Evolutionary conservation across 1,140 invertebrate species (phyloP).

Genomic region (Anastatus disparis): DNA sequence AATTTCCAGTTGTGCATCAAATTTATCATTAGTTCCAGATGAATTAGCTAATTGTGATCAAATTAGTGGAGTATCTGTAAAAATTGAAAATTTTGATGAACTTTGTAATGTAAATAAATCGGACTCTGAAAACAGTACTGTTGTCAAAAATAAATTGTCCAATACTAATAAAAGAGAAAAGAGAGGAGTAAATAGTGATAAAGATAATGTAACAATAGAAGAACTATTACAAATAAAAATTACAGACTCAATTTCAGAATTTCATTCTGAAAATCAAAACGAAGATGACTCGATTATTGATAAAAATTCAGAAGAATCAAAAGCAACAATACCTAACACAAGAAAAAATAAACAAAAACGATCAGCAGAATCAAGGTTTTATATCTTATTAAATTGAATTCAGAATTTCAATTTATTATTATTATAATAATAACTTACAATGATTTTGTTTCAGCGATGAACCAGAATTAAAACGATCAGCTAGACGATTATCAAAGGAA

Average conservation of each 20-base stretch:
- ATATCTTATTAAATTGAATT: constrained; percentile 30
- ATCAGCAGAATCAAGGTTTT: constrained; percentile 48
- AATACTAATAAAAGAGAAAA: constrained; percentile 27
- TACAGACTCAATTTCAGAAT: not conserved
- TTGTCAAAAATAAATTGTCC: constrained; percentile 37
- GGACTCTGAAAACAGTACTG: constrained; percentile 41
- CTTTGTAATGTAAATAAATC: constrained; percentile 56
- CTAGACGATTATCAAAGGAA: constrained; percentile 63
- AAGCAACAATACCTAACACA: constrained; percentile 44
- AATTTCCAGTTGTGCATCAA: constrained; percentile 62
- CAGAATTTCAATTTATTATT: not conserved
- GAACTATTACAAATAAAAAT: constrained; percentile 3
- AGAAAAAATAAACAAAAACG: constrained; percentile 55
- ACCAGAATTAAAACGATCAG: constrained; percentile 63
- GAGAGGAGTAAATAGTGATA: constrained; percentile 25
- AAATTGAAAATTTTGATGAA: constrained; percentile 61
- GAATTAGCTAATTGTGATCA: constrained; percentile 60
- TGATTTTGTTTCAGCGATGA: constrained; percentile 52
- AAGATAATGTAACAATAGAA: constrained; percentile 38
- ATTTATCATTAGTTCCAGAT: constrained; percentile 60
- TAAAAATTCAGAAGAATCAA: constrained; percentile 39
- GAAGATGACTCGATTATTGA: constrained; percentile 27
- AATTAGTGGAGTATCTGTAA: constrained; percentile 62
- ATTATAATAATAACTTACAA: constrained; percentile 20
- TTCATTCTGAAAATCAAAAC: constrained; percentile 22